Conservation (phyloP, 2,113 vertebrate genomes). For the Coracopsis vasa region DNA sequence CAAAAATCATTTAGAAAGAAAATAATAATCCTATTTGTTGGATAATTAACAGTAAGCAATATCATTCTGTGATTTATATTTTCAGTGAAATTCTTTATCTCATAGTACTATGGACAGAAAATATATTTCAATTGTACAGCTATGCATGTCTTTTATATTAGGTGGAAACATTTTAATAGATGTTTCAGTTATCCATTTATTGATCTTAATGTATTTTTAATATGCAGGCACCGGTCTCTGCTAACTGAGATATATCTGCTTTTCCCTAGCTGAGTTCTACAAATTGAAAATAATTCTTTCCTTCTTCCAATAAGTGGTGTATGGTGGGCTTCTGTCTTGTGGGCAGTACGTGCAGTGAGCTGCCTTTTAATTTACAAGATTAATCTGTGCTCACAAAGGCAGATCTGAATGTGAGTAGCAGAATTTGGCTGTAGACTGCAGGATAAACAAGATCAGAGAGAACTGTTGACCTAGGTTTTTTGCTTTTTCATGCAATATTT, state of each 20-base stretch:
- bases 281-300: conserved; percentile 54
- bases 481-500: not conserved
- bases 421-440: not conserved
- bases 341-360: not conserved
- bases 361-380: conserved; percentile 21
- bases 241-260: conserved; percentile 45
- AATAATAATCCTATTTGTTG: conserved; percentile 44
- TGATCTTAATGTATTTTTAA: conserved; percentile 66
- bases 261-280: not conserved
- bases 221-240: not conserved
- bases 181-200: conserved; percentile 62
- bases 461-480: not conserved
- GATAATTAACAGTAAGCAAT: conserved; percentile 37
- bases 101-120: conserved; percentile 3
- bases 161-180: conserved; percentile 38
- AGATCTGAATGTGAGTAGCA: not conserved
- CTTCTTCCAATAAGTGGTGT: not conserved
- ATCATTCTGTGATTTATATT: conserved; percentile 10
- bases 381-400: conserved; percentile 16
- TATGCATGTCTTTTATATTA: conserved; percentile 44
- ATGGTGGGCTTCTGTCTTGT: not conserved
- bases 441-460: not conserved
- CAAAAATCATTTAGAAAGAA: conserved; percentile 17
- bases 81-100: conserved; percentile 47
- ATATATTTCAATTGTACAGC: conserved; percentile 53